Evolutionary conservation across 2,888 invertebrate genomes (phyloP), one percentile per base, ranked within the genome.

Genomic region (Oeneis ivallda): DNA sequence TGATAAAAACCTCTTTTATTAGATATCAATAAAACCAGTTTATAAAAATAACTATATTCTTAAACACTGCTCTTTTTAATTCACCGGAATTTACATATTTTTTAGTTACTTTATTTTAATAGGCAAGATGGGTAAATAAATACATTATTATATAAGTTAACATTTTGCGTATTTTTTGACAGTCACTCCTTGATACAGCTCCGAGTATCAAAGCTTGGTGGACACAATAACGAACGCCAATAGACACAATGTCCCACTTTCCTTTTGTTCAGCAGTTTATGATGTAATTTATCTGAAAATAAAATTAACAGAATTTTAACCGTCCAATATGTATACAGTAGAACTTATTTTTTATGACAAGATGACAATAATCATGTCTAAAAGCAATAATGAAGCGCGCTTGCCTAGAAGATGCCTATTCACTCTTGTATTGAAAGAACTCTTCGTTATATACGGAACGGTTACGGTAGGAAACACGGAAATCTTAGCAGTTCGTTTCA

Each of bases 41-140:
- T 63, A 63, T 50, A 56, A 59, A 62, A 66, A 41, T 32, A 66
- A 62, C 54, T 70, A 57, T 66, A 64, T 68, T 68, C 52, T 61
- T 50, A 61, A 11, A 62, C 10, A 52, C 45, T 64, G 49, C 8
- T 41, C 17, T 56, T 56, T 41, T 8, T 26, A 19, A 2, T 32
- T 62, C 19, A 57, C 66, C 17, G 58, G 52, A 68, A 70, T 70
- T 70, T 70, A 53, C 34, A 63, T 41, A 34, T 26, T 53, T 50
- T 6, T 8, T 9, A 50, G 10, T 15, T 37, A 37, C 6, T 52
- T 52, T 32, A 37, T 37, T 37, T 37, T 7, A 37, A 34, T 6
- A 37, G 15, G 4, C 15, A 37, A 52, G 13, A 52, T 52, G 19
- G 32, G 13, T 13, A 26, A 52, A 13, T 32, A 32, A 13, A 13